These are phyloP conservation scores for Atherinomorus stipes DNA, from an alignment of 2,113 vertebrate species.

Conservation along the genomic window DNA sequence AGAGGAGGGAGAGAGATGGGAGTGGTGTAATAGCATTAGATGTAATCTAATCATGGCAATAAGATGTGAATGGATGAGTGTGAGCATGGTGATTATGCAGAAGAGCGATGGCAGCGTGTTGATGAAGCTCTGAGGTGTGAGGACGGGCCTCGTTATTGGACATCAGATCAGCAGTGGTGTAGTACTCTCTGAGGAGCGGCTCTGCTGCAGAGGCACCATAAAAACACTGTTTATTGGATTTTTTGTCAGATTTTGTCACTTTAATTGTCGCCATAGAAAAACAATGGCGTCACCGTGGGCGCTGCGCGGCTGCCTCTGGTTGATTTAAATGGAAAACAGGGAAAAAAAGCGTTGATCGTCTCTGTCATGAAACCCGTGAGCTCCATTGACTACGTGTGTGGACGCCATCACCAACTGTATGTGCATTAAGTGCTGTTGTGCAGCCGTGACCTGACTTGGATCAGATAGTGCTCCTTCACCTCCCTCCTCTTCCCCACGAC, in stretches of 20 bases:
- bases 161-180: conserved; percentile 32
- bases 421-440: conserved; percentile 70
- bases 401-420: conserved; percentile 55
- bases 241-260: not conserved
- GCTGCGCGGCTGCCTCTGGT: not conserved
- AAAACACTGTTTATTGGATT: not conserved
- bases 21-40: conserved; percentile 76
- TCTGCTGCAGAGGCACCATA: conserved; percentile 2
- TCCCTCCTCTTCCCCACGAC: conserved; percentile 53
- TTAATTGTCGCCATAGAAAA: not conserved
- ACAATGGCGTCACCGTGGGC: not conserved
- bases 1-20: conserved; percentile 55
- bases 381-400: conserved; percentile 7
- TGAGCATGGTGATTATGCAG: conserved; percentile 75
- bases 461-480: conserved; percentile 78
- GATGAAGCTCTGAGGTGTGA: conserved; percentile 64
- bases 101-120: conserved; percentile 57
- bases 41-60: conserved; percentile 80
- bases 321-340: conserved; percentile 18
- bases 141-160: conserved; percentile 44
- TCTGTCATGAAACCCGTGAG: not conserved
- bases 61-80: conserved; percentile 80
- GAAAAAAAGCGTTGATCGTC: conserved; percentile 19
- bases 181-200: conserved; percentile 17
- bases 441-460: conserved; percentile 76